Evolutionary conservation across 2,797 vertebrate genomes (phyloP), one percentile per base, ranked within the genome.

Genomic region (Sebastes umbrosus): DNA sequence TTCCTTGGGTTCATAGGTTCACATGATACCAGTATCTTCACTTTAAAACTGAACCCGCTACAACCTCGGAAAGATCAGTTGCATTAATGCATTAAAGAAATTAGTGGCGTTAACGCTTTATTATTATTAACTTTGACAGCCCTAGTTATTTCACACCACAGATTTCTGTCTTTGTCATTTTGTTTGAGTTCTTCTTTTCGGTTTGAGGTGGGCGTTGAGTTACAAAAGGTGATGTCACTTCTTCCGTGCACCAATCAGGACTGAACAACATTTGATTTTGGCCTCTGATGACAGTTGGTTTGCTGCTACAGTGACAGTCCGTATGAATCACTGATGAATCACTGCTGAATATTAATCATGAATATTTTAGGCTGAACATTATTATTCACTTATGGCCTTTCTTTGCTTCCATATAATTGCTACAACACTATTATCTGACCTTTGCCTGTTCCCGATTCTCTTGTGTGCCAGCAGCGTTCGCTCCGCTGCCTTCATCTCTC

Each of bases 361-460:
- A 31, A 58, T 34, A 59, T 9, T 43, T 70, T 2, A 57, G 24
- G n/a, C 16, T 46, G 27, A 58, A 46, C 22, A 43, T 50, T 36
- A 25, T 67, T 32, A 58, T 50, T 74, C 11, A 50, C 10, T 71
- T 20, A 7, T 3, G 12, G 67, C 8, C 43, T 60, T 74, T 27
- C 16, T 62, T 57, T 72, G 43, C 70, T 54, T 68, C 58, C 14
- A 13, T 60, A 57, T 62, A 14, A 39, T 3, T 64, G 43, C 68
- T 16, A 4, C n/a, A 57, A 24, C 52, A 18, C n/a, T 13, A 4
- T 74, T 34, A 43, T 79, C 89, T 92, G 82, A 95, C 92, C 93
- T 91, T 90, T 73, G 50, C 86, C 76, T 81, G 80, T 6, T 90
- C 89, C 75, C 86, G 81, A 74, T 65, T 77, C 46, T 63, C 87